Conservation (phyloP, 2,113 vertebrate genomes). For the Syngnathus floridae region DNA sequence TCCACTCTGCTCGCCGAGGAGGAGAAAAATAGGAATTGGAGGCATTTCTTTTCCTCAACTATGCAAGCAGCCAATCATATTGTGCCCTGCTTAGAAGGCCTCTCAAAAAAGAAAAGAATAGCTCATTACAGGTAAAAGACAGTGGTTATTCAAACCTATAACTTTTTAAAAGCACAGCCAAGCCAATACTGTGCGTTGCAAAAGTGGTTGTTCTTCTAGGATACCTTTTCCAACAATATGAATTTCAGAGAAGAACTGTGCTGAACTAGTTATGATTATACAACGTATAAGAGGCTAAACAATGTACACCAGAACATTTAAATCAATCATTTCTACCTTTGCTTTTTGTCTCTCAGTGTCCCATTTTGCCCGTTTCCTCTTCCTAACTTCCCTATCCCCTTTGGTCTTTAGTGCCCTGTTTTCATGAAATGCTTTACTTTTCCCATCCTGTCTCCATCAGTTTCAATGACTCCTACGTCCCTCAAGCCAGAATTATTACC, state of each 20-base stretch:
- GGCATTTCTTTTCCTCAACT: too few relatives aligned
- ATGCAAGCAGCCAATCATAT: too few relatives aligned
- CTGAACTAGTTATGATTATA: neutral
- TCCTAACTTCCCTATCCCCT: neutral
- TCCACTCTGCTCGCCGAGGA: too few relatives aligned
- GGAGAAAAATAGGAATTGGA: too few relatives aligned
- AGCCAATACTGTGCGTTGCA: neutral
- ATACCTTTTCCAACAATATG: neutral
- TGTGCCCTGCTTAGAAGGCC: too few relatives aligned
- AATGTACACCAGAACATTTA: too few relatives aligned
- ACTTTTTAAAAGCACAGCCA: neutral
- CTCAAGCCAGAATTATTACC: slow-evolving; percentile 61
- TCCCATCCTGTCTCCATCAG: slow-evolving; percentile 41
- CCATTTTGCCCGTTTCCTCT: slow-evolving; percentile 11
- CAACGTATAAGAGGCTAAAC: neutral
- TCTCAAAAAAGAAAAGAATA: too few relatives aligned
- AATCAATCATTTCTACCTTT: neutral
- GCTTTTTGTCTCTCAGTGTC: neutral
- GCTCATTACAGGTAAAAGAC: too few relatives aligned
- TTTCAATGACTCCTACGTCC: slow-evolving; percentile 48
- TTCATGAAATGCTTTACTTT: slow-evolving; percentile 46
- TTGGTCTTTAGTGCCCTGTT: slow-evolving; percentile 20
- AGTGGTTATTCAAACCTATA: too few relatives aligned
- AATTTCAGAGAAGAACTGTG: neutral
- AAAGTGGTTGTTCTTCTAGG: neutral